Percentiles rank a stretch among this genome's conserved stretches.
phyloP scores from a whole-genome alignment of 2,888 invertebrate species.

The Drosophila vallismaia region DNA sequence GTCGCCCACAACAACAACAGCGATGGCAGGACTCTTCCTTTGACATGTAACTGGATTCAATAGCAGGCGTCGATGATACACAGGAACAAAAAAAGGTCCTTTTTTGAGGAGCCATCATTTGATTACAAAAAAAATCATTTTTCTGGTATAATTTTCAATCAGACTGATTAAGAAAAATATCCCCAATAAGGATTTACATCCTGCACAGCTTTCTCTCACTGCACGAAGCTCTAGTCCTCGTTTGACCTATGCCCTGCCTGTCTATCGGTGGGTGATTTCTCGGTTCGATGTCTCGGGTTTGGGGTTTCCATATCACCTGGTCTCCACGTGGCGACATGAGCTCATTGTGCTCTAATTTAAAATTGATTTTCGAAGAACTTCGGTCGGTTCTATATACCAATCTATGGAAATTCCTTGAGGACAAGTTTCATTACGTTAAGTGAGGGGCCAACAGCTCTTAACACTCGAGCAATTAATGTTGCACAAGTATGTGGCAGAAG shows the following conservation, averaged over 20 bases:
- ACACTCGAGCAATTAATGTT: conserved; percentile 26
- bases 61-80: conserved; percentile 35
- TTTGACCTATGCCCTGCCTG: conserved; percentile 52
- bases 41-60: conserved; percentile 78
- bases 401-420: conserved; percentile 40
- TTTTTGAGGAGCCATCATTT: too few relatives aligned
- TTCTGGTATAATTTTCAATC: too few relatives aligned
- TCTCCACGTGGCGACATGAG: conserved; percentile 60
- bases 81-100: not conserved
- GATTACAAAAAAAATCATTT: too few relatives aligned
- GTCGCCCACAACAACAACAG: conserved; percentile 59
- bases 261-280: conserved; percentile 8
- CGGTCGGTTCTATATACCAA: not conserved
- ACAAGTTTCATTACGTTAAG: conserved; percentile 42
- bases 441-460: conserved; percentile 35
- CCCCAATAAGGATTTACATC: too few relatives aligned
- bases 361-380: conserved; percentile 62
- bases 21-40: conserved; percentile 53
- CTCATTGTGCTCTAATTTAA: conserved; percentile 72
- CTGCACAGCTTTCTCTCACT: not conserved
- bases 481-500: conserved; percentile 6
- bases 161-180: too few relatives aligned
- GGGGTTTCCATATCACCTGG: conserved; percentile 34
- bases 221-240: conserved; percentile 15
- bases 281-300: not conserved